phyloP scores from a whole-genome alignment of 2,888 invertebrate genomes.

The Ptychoptera contaminata region DNA sequence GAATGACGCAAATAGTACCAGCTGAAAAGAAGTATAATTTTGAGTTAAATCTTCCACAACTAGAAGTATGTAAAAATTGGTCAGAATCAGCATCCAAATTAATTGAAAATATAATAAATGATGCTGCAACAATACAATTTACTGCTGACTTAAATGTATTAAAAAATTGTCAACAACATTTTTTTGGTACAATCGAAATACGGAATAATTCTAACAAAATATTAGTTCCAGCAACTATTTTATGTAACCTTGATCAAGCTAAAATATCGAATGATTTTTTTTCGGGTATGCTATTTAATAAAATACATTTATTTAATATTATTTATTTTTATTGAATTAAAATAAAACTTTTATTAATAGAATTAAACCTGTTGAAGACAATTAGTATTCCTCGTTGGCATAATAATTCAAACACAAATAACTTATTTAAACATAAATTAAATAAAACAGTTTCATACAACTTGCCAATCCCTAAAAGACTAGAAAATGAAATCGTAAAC shows the following conservation, averaged over 20 bases:
- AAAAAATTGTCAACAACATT: background rate
- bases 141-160: background rate
- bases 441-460: background rate
- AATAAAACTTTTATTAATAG: background rate
- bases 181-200: background rate
- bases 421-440: background rate
- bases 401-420: background rate
- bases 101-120: background rate
- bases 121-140: background rate
- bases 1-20: background rate
- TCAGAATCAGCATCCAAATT: background rate
- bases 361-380: background rate
- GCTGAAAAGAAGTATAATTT: conserved; percentile 1
- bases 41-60: background rate
- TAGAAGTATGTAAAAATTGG: background rate
- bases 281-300: background rate
- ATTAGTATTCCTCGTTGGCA: background rate
- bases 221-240: background rate
- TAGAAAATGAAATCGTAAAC: background rate
- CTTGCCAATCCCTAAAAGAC: background rate
- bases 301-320: too few species aligned
- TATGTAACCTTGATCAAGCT: background rate
- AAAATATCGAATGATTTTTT: background rate
- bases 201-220: background rate
- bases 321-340: background rate